phyloP scores from a whole-genome alignment of 2,888 invertebrate species.

The Scrobipalpa atriplicella region DNA sequence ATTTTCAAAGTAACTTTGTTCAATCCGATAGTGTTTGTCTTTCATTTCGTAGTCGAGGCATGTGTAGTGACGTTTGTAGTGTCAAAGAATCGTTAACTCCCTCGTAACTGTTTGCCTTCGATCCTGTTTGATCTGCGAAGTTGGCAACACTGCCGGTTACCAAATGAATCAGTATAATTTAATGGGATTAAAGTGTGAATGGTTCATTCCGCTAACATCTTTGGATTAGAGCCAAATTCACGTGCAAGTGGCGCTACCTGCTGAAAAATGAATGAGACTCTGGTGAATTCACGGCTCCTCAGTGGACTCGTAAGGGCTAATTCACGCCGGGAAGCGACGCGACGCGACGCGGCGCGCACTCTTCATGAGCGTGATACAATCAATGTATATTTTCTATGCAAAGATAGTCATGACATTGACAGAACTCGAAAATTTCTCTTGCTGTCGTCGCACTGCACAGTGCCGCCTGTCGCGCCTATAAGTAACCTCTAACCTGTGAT shows the following conservation, averaged over 20 bases:
- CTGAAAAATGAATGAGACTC: conserved; percentile 32
- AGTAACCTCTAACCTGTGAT: no score
- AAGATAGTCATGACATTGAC: no score
- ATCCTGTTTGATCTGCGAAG: conserved; percentile 14
- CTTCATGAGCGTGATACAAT: no score
- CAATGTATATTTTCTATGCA: no score
- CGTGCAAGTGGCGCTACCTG: conserved; percentile 30
- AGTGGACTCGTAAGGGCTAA: conserved; percentile 17
- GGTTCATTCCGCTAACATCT: conserved; percentile 31
- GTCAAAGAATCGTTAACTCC: conserved; percentile 28
- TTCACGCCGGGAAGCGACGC: no score
- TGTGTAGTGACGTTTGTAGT: conserved; percentile 26
- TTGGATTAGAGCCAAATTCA: conserved; percentile 32
- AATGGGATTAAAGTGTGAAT: conserved; percentile 28
- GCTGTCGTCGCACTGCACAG: no score
- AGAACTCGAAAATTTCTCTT: no score
- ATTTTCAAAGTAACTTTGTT: conserved; percentile 32
- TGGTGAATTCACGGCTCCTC: conserved; percentile 17
- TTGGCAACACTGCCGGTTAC: background rate
- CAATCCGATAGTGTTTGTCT: conserved; percentile 34
- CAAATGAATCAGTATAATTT: conserved; percentile 22
- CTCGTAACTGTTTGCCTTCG: conserved; percentile 16
- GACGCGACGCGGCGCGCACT: no score
- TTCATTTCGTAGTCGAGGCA: conserved; percentile 29
- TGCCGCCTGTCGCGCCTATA: no score